Conservation (phyloP, 2,797 vertebrate species). For the Rhodeus uyekii region DNA sequence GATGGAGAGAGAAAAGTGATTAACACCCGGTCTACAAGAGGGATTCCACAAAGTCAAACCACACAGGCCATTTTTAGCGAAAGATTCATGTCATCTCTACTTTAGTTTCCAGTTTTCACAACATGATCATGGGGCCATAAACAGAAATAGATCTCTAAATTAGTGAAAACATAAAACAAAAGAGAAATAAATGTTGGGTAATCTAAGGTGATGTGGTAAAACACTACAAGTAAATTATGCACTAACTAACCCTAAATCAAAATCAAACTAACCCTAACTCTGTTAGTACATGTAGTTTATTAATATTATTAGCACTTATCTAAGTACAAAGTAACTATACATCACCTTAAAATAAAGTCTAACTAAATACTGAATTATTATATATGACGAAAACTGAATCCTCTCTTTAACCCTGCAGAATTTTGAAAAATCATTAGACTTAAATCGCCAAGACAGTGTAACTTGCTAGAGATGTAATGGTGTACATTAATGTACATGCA, state of each 20-base stretch:
- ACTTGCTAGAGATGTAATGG: neutral
- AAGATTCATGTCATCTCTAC: neutral
- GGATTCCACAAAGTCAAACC: conserved; percentile 45
- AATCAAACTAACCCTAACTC: too few species aligned
- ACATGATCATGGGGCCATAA: neutral
- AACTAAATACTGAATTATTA: neutral
- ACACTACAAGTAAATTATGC: too few species aligned
- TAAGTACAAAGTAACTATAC: too few species aligned
- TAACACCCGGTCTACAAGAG: conserved; percentile 45
- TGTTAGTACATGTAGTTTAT: too few species aligned
- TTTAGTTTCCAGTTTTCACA: neutral
- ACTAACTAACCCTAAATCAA: too few species aligned
- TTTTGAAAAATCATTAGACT: neutral
- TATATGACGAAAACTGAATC: neutral
- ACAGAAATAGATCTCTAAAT: neutral
- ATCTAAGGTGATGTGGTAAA: too few species aligned
- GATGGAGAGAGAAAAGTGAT: conserved; percentile 44
- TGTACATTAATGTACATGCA: neutral
- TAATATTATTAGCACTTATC: too few species aligned
- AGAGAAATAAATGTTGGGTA: neutral
- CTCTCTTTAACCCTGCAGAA: neutral
- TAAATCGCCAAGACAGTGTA: neutral
- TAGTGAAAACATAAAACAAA: neutral
- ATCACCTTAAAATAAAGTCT: too few species aligned
- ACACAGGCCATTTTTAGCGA: neutral